phyloP scores from a whole-genome alignment of 2,888 invertebrate species.

The Mythimna lalbum region DNA sequence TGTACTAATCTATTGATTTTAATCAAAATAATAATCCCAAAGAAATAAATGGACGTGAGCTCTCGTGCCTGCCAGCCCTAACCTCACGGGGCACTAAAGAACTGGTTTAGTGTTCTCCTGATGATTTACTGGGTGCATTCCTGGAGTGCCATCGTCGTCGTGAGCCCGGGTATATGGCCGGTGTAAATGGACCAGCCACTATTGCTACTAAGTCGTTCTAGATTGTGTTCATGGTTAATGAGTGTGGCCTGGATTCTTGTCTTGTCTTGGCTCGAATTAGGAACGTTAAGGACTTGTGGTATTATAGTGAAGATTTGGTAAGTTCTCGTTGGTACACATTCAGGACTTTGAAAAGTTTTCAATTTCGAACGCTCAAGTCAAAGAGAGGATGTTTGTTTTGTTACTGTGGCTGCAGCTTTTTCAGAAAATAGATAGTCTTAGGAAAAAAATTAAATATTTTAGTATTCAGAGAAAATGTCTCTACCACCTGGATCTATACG shows the following conservation, averaged over 20 bases:
- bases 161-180: conserved; percentile 68
- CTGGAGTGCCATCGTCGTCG: conserved; percentile 73
- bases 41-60: not conserved
- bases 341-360: not conserved
- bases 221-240: not conserved
- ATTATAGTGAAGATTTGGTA: not conserved
- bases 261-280: not conserved
- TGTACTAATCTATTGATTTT: not conserved
- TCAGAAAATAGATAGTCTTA: no score
- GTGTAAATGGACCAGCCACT: conserved; percentile 72
- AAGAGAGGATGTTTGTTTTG: not conserved
- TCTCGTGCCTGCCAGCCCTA: conserved; percentile 64
- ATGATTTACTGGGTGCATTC: conserved; percentile 89
- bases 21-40: not conserved
- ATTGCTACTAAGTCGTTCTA: conserved; percentile 68
- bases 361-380: no score
- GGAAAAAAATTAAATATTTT: no score
- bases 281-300: not conserved
- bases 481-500: not conserved
- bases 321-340: not conserved
- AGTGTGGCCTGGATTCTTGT: not conserved
- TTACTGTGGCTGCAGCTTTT: not conserved
- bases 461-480: not conserved
- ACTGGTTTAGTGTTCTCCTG: conserved; percentile 82
- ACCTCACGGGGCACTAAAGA: conserved; percentile 76